Base-by-base conservation (phyloP, 2,888 invertebrate genomes). In the Pinctada fucata region DNA sequence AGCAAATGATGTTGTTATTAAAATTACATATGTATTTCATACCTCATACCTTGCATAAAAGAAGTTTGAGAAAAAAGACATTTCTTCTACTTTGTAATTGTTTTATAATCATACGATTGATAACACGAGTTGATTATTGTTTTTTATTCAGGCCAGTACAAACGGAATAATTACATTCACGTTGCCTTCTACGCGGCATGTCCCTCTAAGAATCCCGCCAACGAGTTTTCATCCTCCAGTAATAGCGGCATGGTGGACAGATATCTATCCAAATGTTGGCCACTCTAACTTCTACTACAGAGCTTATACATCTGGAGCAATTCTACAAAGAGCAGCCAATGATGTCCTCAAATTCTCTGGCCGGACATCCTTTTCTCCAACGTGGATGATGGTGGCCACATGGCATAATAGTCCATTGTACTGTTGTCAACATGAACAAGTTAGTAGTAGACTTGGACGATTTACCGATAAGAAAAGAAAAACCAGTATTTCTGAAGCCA, bases 61-160 rank as follows among this genome's bases (percentile, higher is more conserved):
- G n/a, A n/a, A n/a, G n/a, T n/a, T n/a, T n/a, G n/a, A n/a, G n/a
- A n/a, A n/a, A n/a, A n/a, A n/a, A n/a, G n/a, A n/a, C n/a, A n/a
- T n/a, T n/a, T n/a, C n/a, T n/a, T n/a, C n/a, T n/a, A n/a, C n/a
- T n/a, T n/a, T n/a, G n/a, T n/a, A n/a, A n/a, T n/a, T n/a, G n/a
- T n/a, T n/a, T n/a, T n/a, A n/a, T n/a, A n/a, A n/a, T n/a, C n/a
- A n/a, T n/a, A n/a, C n/a, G n/a, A n/a, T n/a, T n/a, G n/a, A n/a
- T n/a, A n/a, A n/a, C n/a, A n/a, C n/a, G n/a, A n/a, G n/a, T n/a
- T n/a, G n/a, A n/a, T n/a, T n/a, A n/a, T n/a, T n/a, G n/a, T n/a
- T n/a, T n/a, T n/a, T n/a, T n/a, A n/a, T 74, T 10, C 13, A 74
- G 74, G 65, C 66, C 31, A 74, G 66, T 50, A 74, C 74, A 31